A percentile compares a stretch with the other conserved stretches of the same genome.
Conservation (phyloP, 1,140 invertebrate species). For the Callitettix versicolor region DNA sequence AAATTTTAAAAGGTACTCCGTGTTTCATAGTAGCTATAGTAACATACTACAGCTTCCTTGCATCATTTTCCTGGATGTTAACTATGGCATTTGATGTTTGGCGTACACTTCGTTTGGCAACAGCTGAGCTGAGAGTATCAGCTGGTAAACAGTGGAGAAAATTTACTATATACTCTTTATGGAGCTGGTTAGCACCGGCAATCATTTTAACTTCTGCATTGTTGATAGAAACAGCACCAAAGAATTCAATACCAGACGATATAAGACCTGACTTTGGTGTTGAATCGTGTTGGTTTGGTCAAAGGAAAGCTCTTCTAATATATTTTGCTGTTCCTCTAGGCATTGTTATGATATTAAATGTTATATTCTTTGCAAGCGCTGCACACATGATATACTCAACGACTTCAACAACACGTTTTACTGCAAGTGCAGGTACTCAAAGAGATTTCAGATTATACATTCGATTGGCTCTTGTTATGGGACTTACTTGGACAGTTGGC, state of each 20-base stretch:
- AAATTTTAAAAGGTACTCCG: constrained; percentile 21
- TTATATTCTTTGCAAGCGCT: constrained; percentile 39
- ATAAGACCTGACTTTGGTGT: constrained; percentile 38
- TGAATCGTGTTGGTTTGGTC: constrained; percentile 42
- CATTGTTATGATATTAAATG: constrained; percentile 38
- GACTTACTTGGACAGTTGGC: constrained; percentile 42
- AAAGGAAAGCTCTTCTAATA: constrained; percentile 37
- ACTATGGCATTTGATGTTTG: constrained; percentile 48
- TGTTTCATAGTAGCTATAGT: constrained; percentile 35
- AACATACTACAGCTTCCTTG: constrained; percentile 42
- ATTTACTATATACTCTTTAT: constrained; percentile 41
- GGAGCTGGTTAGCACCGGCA: constrained; percentile 42
- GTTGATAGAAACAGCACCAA: constrained; percentile 36
- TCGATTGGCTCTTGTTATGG: constrained; percentile 42
- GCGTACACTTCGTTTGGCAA: constrained; percentile 39
- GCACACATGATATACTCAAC: constrained; percentile 40
- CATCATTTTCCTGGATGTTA: constrained; percentile 49
- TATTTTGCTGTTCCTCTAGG: constrained; percentile 43
- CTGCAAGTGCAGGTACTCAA: constrained; percentile 31
- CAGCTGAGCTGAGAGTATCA: constrained; percentile 37
- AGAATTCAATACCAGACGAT: constrained; percentile 27
- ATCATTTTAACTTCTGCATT: constrained; percentile 37
- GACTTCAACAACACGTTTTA: constrained; percentile 30
- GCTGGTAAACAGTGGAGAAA: constrained; percentile 32
- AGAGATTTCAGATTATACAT: constrained; percentile 42